Conservation (phyloP, 2,113 vertebrate species). For the Scomber colias region DNA sequence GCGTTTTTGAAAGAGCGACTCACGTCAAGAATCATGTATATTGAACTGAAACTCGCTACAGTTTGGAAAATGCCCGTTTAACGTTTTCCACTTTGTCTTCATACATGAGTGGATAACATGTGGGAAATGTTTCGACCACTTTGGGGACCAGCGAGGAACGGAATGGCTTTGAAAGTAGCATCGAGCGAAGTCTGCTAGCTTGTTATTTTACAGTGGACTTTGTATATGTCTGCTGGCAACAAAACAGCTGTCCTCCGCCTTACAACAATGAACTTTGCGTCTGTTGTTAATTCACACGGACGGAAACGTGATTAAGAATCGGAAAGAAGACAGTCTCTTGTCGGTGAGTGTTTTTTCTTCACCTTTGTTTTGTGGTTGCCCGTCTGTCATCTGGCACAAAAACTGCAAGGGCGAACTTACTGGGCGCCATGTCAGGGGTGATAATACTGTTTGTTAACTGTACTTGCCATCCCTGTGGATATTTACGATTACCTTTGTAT, state of each 20-base stretch:
- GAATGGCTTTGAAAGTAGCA: conserved; percentile 6
- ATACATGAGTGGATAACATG: background rate
- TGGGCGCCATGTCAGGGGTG: background rate
- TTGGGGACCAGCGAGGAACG: background rate
- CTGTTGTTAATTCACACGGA: background rate
- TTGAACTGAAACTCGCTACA: rapidly evolving
- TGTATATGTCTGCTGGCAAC: background rate
- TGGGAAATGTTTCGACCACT: background rate
- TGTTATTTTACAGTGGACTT: conserved; percentile 44
- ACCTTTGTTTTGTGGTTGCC: background rate
- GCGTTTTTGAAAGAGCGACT: conserved; percentile 71
- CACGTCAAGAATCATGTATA: conserved; percentile 25
- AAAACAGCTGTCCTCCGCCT: conserved; percentile 6
- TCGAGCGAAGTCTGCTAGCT: conserved; percentile 48
- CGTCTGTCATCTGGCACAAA: background rate
- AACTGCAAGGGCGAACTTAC: background rate
- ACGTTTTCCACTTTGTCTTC: background rate
- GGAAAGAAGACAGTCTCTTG: background rate
- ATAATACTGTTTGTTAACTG: background rate
- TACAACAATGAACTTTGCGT: conserved; percentile 11
- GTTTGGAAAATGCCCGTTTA: background rate
- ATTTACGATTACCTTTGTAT: background rate
- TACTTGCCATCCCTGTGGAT: background rate
- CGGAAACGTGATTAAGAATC: conserved; percentile 3
- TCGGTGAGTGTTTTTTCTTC: conserved; percentile 53